Percentiles rank a stretch among this genome's conserved stretches.
Evolutionary conservation across 1,140 invertebrate species (phyloP).

Genomic region (Hylyphantes graminicola): DNA sequence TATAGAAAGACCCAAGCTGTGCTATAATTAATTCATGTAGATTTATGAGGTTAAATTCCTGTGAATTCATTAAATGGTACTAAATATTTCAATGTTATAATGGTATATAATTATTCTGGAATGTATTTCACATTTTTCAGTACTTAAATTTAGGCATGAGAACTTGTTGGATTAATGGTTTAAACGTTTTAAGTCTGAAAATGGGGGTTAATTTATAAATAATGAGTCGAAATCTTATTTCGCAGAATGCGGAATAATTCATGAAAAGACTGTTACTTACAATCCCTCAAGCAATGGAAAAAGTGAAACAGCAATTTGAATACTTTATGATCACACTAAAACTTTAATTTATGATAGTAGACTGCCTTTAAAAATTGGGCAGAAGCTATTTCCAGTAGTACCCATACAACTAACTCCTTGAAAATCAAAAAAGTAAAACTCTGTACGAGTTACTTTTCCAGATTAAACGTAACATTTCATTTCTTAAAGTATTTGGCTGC

Average conservation of each 20-base stretch:
- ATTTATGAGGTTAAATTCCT: background rate
- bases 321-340: background rate
- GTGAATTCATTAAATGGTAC: background rate
- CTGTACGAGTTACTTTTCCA: background rate
- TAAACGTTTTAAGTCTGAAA: background rate
- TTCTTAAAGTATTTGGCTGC: background rate
- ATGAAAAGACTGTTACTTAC: background rate
- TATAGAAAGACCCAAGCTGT: no score
- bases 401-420: no score
- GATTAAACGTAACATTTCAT: background rate
- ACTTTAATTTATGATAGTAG: background rate
- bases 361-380: background rate
- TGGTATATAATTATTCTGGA: background rate
- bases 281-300: slow-evolving; percentile 6
- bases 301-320: background rate
- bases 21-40: background rate
- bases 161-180: background rate
- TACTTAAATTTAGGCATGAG: background rate
- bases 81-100: slow-evolving; percentile 14
- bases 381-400: background rate
- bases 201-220: slow-evolving; percentile 6
- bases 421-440: background rate
- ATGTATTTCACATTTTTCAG: background rate
- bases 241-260: background rate
- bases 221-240: background rate